Percentiles rank a stretch among this genome's conserved stretches.
Conservation (phyloP, 2,888 invertebrate genomes). For the Vanessa cardui region DNA sequence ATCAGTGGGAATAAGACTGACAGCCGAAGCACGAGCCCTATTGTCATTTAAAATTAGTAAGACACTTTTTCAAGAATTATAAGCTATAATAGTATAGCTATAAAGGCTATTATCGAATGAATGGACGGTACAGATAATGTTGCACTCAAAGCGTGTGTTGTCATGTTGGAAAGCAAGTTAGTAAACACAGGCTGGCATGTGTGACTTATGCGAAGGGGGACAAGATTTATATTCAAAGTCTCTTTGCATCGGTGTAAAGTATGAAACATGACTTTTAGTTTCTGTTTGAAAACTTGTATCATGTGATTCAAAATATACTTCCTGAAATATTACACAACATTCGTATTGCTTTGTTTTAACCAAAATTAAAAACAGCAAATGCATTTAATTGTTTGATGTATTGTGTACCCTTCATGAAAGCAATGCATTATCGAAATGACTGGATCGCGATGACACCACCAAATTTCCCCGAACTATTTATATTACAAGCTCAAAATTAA, state of each 20-base stretch:
- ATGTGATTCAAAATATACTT: constrained; percentile 34
- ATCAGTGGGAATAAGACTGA: constrained; percentile 51
- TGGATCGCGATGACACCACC: constrained; percentile 69
- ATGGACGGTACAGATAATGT: constrained; percentile 17
- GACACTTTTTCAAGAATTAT: not conserved
- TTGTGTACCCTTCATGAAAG: not conserved
- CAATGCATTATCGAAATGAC: constrained; percentile 54
- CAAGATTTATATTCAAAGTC: constrained; percentile 47
- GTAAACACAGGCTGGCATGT: constrained; percentile 51
- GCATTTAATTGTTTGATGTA: not conserved
- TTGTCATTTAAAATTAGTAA: constrained; percentile 40
- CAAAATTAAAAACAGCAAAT: not conserved
- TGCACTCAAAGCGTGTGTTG: constrained; percentile 36
- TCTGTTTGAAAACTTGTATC: constrained; percentile 38
- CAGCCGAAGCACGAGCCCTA: constrained; percentile 46
- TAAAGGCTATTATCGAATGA: constrained; percentile 22
- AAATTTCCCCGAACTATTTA: constrained; percentile 75
- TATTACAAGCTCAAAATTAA: constrained; percentile 77
- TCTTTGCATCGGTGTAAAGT: constrained; percentile 43
- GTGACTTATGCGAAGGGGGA: constrained; percentile 49
- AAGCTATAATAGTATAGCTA: not conserved
- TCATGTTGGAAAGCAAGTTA: constrained; percentile 50
- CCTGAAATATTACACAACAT: constrained; percentile 9
- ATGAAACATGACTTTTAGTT: constrained; percentile 47
- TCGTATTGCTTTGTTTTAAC: not conserved